Base-by-base conservation (phyloP, 2,113 vertebrate genomes). In the Cinclus cinclus region DNA sequence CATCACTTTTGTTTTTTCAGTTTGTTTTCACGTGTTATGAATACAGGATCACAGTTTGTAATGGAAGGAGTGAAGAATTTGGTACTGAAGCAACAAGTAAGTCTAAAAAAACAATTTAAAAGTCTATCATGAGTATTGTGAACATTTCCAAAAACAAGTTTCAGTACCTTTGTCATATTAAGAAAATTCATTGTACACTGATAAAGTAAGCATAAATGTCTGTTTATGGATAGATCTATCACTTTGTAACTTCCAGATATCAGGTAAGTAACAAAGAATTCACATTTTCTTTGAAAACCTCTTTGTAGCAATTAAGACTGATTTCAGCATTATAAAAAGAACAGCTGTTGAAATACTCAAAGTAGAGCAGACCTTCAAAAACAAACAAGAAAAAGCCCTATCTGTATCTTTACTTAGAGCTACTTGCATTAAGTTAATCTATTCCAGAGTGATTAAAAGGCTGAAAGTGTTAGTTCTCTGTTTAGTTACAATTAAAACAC, bases 41-140 rank as follows among this genome's bases (percentile, higher is more conserved):
- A 99, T 89, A 98, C 98, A 10, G 99, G 99, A 94, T 99, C 99
- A 55, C 99, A 99, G 94, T 99, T 99, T 96, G 99, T 99, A 73
- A 99, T 99, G 99, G 99, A 99, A 98, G 99, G 99, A 62, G 99
- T 99, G 92, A 99, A 99, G 98, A 99, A 99, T 97, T 98, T 99
- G 70, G 99, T 99, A 59, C 86, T 99, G 92, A 99, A 99, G 93
- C 99, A 99, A 67, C 99, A 99, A 95, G 99, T 99, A 97, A 98
- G 99, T 98, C 86, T 71, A 67, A 74, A 74, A 53, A 59, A 69
- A 1, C 3, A 47, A 6, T 70, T 63, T 7, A 23, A 15, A 65
- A 21, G 10, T 47, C 17, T 92, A 7, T 39, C 2, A 4, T 62
- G 16, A 65, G 15, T 35, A 52, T 28, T 73, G 39, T 76, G 27